Base-by-base conservation (phyloP, 2,113 vertebrate species). In the Lanius ludovicianus region DNA sequence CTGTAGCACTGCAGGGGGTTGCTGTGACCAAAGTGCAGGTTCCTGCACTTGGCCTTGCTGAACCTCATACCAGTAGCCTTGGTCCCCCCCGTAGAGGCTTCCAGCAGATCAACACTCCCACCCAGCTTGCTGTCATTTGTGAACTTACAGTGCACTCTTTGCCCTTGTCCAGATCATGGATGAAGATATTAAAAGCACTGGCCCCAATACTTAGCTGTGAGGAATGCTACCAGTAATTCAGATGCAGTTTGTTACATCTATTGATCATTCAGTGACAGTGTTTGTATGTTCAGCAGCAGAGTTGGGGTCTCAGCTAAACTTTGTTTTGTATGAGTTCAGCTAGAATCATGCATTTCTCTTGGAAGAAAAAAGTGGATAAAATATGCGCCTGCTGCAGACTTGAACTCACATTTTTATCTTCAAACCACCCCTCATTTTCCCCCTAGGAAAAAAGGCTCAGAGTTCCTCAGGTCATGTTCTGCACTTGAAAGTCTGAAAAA, bases 1-100 rank as follows among this genome's bases (percentile, higher is more conserved):
- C 46, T 68, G 31, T 37, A 37, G 68, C 9, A 2, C 27, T 74
- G 18, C 31, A 24, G 5, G 18, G 25, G 7, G 1, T 53, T 47
- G 10, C 8, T 86, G 27, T 68, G 55, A 60, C 25, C 46, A 1
- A 47, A 15, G 31, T 23, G n/a, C 21, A 24, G 53, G 41, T 55
- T 15, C 17, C 0, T 0, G 18, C 30, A 9, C 39, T 24, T 53
- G 13, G 6, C 12, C 15, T 62, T 74, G 25, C 16, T 42, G n/a
- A 55, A 28, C 18, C 6, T 86, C 18, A 7, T 49, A 25, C 9
- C 23, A 24, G 1, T 30, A 14, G 27, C 41, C 27, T 37, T 28
- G 16, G 19, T 31, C 19, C 31, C 22, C 31, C n/a, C 24, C 35
- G 57, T 37, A 44, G 56, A 25, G 16, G 19, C 41, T 35, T 49